These are phyloP conservation scores for Rhyacophila evoluta DNA, from an alignment of 2,888 invertebrate genomes.

Conservation along the genomic window DNA sequence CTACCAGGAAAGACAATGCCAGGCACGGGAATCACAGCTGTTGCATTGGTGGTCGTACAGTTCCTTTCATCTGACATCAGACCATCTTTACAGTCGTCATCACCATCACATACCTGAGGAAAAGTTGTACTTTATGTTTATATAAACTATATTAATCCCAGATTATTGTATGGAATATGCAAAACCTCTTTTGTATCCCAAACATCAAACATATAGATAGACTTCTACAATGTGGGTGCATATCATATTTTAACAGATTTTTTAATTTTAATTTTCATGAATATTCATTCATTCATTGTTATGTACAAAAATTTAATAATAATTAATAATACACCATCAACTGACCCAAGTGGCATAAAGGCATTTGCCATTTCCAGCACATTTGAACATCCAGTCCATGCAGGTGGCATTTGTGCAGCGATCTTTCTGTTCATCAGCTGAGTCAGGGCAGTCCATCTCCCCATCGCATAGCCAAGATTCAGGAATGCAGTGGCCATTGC, in stretches of 20 bases:
- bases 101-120: slow-evolving; percentile 77
- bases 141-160: no score
- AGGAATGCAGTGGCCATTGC: slow-evolving; percentile 76
- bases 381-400: slow-evolving; percentile 79
- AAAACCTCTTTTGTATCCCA: no score
- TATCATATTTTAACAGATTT: no score
- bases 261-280: no score
- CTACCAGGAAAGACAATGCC: slow-evolving; percentile 58
- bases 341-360: slow-evolving; percentile 70
- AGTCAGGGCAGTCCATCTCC: slow-evolving; percentile 80
- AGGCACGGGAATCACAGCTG: slow-evolving; percentile 59
- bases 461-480: slow-evolving; percentile 85
- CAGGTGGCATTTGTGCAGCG: slow-evolving; percentile 76
- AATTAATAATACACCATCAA: neutral
- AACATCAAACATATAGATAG: no score
- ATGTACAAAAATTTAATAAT: no score
- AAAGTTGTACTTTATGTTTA: no score
- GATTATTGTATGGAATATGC: no score
- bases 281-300: no score
- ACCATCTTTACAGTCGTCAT: slow-evolving; percentile 77
- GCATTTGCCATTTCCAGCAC: slow-evolving; percentile 70
- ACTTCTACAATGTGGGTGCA: no score
- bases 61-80: slow-evolving; percentile 78
- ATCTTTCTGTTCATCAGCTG: slow-evolving; percentile 77
- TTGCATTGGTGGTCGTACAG: slow-evolving; percentile 66